A percentile compares a stretch with the other conserved stretches of the same genome.
Evolutionary conservation across 2,113 vertebrate genomes (phyloP).

Genomic region (Halcyon senegalensis): DNA sequence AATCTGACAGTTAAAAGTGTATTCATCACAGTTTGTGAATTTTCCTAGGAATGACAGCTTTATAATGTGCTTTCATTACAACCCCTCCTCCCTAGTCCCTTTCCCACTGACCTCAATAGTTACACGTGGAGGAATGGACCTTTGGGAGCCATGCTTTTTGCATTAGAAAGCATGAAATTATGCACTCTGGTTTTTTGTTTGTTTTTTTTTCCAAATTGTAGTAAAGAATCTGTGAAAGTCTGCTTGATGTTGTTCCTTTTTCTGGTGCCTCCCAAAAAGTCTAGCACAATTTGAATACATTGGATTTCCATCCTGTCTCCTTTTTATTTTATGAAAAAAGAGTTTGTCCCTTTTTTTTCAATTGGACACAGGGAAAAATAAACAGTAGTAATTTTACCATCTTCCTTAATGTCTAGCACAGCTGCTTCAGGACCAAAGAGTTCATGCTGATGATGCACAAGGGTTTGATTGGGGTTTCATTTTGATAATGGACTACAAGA

Average conservation of each 20-base stretch:
- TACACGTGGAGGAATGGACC: not conserved
- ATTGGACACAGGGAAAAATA: not conserved
- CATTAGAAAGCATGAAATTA: slow-evolving; percentile 39
- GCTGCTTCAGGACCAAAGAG: slow-evolving; percentile 10
- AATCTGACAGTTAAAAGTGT: slow-evolving; percentile 17
- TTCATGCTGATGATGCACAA: not conserved
- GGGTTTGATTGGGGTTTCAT: not conserved
- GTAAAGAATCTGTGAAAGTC: slow-evolving; percentile 10
- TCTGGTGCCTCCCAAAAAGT: not conserved
- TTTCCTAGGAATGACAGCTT: slow-evolving; percentile 43
- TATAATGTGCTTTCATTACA: slow-evolving; percentile 15
- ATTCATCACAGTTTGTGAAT: slow-evolving; percentile 27
- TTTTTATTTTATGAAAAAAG: not conserved
- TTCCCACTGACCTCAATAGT: slow-evolving; percentile 1
- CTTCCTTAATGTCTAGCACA: not conserved
- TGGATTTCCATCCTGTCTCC: not conserved
- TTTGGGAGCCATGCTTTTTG: slow-evolving; percentile 21
- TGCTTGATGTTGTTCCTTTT: slow-evolving; percentile 31
- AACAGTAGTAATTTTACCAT: not conserved
- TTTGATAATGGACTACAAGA: not conserved
- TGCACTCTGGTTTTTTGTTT: not conserved
- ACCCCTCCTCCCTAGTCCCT: not conserved
- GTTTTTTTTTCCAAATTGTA: not conserved
- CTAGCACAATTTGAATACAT: not conserved
- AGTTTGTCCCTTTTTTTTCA: not conserved